Conservation (phyloP, 2,797 vertebrate species). For the Okamejei kenojei region DNA sequence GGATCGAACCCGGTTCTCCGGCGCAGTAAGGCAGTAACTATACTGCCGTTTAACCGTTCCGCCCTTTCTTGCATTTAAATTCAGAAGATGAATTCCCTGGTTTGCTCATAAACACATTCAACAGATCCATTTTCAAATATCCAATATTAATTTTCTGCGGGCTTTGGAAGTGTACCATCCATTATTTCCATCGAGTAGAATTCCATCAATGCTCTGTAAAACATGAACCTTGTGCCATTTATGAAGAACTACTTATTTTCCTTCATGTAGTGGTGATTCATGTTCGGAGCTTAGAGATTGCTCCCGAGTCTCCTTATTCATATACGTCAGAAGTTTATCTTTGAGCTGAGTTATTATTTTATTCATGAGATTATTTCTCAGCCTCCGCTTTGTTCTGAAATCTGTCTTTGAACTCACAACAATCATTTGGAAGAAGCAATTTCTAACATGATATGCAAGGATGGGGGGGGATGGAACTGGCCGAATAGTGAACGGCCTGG, state of each 20-base stretch:
- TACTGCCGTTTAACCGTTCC: too few species aligned
- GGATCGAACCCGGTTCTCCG: too few species aligned
- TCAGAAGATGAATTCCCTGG: not conserved
- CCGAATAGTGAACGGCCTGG: too few species aligned
- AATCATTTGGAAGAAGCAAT: not conserved
- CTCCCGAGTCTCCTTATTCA: not conserved
- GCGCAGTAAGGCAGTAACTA: too few species aligned
- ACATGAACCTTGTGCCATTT: not conserved
- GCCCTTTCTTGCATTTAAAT: not conserved
- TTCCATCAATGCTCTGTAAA: not conserved
- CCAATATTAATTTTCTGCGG: not conserved
- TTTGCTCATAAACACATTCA: not conserved
- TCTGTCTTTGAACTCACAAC: not conserved
- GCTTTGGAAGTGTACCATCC: not conserved
- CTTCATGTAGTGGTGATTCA: not conserved
- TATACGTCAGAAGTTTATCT: slow-evolving; percentile 10
- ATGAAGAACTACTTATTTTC: not conserved
- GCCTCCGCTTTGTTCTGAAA: not conserved
- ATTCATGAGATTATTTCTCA: not conserved
- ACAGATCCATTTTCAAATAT: not conserved
- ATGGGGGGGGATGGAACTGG: too few species aligned
- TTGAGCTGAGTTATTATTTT: not conserved
- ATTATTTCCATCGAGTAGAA: not conserved
- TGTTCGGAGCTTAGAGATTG: not conserved
- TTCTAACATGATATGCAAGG: not conserved